These are phyloP conservation scores for Nymphalis polychloros DNA, from an alignment of 2,888 invertebrate genomes.

Conservation along the genomic window DNA sequence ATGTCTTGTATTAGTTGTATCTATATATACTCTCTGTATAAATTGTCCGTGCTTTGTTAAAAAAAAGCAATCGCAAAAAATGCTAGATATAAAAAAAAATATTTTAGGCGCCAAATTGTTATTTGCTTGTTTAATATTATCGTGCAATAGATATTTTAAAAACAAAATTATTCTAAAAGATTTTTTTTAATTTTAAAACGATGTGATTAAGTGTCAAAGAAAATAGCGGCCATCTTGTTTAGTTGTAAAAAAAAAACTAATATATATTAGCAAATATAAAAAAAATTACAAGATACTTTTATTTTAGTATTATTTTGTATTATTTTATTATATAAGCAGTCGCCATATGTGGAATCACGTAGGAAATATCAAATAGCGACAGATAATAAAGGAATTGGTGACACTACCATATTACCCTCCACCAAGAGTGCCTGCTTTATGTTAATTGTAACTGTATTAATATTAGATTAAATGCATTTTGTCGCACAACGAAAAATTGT, in stretches of 20 bases:
- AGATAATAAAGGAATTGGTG: conserved; percentile 25
- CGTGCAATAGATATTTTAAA: conserved; percentile 23
- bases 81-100: not conserved
- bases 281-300: conserved; percentile 21
- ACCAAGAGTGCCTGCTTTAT: conserved; percentile 69
- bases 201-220: conserved; percentile 25
- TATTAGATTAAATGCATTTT: conserved; percentile 45
- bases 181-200: conserved; percentile 19
- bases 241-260: conserved; percentile 18
- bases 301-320: conserved; percentile 36
- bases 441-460: conserved; percentile 41
- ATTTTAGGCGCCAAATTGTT: conserved; percentile 7
- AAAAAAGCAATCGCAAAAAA: not conserved
- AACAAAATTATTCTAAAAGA: not conserved
- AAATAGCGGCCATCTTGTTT: conserved; percentile 35
- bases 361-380: conserved; percentile 8
- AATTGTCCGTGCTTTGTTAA: conserved; percentile 1
- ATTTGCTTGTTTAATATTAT: conserved; percentile 4
- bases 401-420: conserved; percentile 40
- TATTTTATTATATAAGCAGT: conserved; percentile 33
- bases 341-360: conserved; percentile 32
- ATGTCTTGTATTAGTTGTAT: conserved; percentile 9
- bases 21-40: conserved; percentile 1
- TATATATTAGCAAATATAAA: conserved; percentile 12
- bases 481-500: conserved; percentile 61